Evolutionary conservation across 2,113 vertebrate species (phyloP).

Genomic region (Columba livia): DNA sequence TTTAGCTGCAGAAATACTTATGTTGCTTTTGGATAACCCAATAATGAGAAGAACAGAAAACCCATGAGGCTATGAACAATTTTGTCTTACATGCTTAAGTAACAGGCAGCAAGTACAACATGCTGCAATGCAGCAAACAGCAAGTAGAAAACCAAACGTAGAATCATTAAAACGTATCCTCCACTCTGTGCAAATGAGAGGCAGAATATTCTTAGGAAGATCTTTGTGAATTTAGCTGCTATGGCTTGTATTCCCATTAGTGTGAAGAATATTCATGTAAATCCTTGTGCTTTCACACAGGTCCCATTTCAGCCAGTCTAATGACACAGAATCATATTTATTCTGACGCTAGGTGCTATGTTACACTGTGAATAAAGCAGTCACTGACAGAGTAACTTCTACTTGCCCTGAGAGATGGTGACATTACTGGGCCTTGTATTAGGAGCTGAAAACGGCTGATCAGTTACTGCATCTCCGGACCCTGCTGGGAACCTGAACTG

Average conservation of each 20-base stretch:
- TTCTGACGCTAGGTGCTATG: background rate
- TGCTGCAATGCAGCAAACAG: background rate
- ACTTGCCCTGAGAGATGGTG: background rate
- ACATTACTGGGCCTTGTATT: background rate
- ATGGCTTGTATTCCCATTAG: background rate
- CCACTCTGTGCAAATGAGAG: background rate
- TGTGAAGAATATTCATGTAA: background rate
- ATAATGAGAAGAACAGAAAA: conserved; percentile 14
- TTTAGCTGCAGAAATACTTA: background rate
- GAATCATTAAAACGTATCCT: background rate
- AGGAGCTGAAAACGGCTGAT: background rate
- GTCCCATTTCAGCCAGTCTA: background rate
- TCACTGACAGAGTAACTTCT: background rate
- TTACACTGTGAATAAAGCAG: background rate
- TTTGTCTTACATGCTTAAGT: background rate
- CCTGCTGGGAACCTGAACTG: conserved; percentile 3
- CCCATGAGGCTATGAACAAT: background rate
- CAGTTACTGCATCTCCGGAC: background rate
- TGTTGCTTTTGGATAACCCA: background rate
- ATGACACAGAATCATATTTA: background rate
- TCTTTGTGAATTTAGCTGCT: background rate
- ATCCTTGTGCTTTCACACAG: background rate
- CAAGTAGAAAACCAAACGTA: background rate
- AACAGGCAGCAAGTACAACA: background rate
- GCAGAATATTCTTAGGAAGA: background rate